Conservation (phyloP, 2,888 invertebrate genomes). For the Apamea anceps region DNA sequence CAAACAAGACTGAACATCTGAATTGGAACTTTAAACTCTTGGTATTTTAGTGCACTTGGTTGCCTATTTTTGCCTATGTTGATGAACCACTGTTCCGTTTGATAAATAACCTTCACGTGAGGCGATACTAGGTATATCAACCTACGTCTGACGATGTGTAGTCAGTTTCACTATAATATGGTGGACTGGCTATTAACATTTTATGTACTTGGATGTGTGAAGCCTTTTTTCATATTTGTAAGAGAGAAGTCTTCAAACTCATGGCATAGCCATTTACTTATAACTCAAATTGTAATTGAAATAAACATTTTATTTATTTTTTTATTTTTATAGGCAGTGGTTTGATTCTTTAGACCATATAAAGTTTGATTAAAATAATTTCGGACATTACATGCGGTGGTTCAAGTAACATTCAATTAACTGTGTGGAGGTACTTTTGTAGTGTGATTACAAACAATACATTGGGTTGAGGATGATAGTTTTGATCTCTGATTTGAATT, state of each 20-base stretch:
- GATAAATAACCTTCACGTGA: background rate
- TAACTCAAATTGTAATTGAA: no score
- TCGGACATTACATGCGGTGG: no score
- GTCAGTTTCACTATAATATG: background rate
- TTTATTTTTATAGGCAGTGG: no score
- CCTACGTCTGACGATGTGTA: background rate
- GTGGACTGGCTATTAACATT: background rate
- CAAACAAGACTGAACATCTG: conserved; percentile 17
- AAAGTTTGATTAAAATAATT: background rate
- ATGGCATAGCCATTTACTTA: background rate
- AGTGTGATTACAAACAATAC: background rate
- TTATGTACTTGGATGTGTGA: background rate
- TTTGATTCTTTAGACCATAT: background rate
- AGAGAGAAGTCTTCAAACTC: background rate
- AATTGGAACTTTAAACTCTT: background rate
- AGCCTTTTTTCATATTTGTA: background rate
- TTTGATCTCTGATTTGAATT: conserved; percentile 9
- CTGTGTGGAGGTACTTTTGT: background rate
- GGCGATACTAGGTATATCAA: background rate
- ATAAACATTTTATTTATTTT: no score
- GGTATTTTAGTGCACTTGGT: background rate
- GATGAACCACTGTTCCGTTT: background rate
- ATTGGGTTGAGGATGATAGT: background rate
- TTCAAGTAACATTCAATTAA: background rate
- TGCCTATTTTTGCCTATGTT: background rate